phyloP scores from a whole-genome alignment of 30 jellyfish, hydroid and myxozoan species.

The Pseudorhiza aurosa region DNA sequence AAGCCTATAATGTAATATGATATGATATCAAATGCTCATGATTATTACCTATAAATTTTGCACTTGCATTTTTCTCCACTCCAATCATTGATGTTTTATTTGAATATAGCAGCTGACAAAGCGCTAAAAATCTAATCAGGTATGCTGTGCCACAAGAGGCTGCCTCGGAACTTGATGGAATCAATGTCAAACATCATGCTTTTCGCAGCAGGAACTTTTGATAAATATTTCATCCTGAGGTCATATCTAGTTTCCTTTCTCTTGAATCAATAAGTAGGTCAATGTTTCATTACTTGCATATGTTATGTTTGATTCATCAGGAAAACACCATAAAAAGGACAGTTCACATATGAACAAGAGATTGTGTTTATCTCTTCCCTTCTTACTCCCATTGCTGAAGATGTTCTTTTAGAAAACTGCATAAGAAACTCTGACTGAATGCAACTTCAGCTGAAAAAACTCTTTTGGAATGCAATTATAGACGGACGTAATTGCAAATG shows the following conservation, averaged over 20 bases:
- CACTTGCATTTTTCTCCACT: neutral
- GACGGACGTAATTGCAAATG: too few species aligned
- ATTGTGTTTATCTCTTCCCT: too few species aligned
- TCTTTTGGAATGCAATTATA: too few species aligned
- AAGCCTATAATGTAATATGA: neutral
- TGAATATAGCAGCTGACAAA: neutral
- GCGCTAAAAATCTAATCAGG: neutral
- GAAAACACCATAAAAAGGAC: too few species aligned
- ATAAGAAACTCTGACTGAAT: too few species aligned
- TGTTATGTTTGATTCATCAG: too few species aligned
- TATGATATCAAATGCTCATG: neutral
- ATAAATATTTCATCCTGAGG: neutral
- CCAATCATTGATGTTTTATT: neutral
- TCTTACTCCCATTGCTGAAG: too few species aligned
- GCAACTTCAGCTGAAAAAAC: too few species aligned
- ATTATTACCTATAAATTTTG: neutral
- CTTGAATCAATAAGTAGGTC: neutral
- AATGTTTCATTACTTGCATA: too few species aligned
- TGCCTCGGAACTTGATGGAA: neutral
- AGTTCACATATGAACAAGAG: too few species aligned
- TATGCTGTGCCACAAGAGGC: neutral
- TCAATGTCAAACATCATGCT: neutral
- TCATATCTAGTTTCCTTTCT: too few species aligned
- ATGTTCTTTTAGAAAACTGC: too few species aligned
- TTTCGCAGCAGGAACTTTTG: neutral